Base-by-base conservation (phyloP, 2,888 invertebrate genomes). In the Gryllus longicercus region DNA sequence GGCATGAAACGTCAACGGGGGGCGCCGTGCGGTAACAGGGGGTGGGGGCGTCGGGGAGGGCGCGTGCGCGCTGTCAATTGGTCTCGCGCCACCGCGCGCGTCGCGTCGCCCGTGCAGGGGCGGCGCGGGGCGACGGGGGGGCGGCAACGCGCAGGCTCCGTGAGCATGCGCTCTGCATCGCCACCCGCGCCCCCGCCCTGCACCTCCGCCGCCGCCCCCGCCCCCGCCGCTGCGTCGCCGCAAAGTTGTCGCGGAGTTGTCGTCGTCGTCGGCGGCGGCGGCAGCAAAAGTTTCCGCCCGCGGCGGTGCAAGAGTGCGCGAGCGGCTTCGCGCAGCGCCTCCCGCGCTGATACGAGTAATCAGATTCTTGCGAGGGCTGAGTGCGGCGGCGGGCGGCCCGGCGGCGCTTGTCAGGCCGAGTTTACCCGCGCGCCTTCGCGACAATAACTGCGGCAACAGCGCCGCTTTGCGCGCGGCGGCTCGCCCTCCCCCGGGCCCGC, bases 321-420 rank as follows among this genome's bases (percentile, higher is more conserved):
- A 5, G 38, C 38, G 38, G 8, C 8, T 38, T 38, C 38, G 38
- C 38, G 8, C 8, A 38, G 38, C 38, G 63, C 63, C 63, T 63
- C n/a, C 63, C n/a, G 63, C 63, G 63, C 11, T 63, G 63, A 63
- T 63, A 63, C 63, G 16, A 14, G 63, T 63, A 63, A 63, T 63
- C 63, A 63, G 63, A 63, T 63, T 63, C 63, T 63, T 63, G 63
- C n/a, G 63, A n/a, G 63, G 63, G n/a, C 63, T 14, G n/a, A 63
- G n/a, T 18, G 63, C 63, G 16, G 14, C 63, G 14, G 63, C 63
- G 63, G n/a, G 0, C 63, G 63, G 12, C 63, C 16, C n/a, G 21
- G 21, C 21, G 21, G 16, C n/a, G 63, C 63, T 18, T 63, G 63
- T 63, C 63, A 63, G 63, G 63, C 16, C n/a, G 63, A 63, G 63